Evolutionary conservation across 2,797 vertebrate genomes (phyloP).

Genomic region (Pterois miles): DNA sequence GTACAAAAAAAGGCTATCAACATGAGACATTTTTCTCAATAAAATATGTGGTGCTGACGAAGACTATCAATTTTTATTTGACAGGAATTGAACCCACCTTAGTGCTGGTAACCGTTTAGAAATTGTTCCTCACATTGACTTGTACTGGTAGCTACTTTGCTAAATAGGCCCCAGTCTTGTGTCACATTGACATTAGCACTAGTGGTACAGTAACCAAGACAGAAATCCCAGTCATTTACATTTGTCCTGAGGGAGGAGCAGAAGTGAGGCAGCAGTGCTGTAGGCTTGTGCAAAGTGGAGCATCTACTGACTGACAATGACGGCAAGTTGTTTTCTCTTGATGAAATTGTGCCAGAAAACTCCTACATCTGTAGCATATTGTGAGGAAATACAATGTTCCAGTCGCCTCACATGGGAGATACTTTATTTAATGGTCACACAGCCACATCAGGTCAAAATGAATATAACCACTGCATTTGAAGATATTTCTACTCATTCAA

Average conservation of each 20-base stretch:
- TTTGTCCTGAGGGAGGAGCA: constrained; percentile 3
- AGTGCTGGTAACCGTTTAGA: not conserved
- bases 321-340: constrained; percentile 10
- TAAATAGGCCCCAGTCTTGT: not conserved
- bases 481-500: not conserved
- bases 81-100: not conserved
- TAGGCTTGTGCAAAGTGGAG: constrained; percentile 8
- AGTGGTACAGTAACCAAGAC: not conserved
- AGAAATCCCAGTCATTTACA: not conserved
- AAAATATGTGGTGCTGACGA: constrained; percentile 41
- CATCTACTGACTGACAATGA: constrained; percentile 20
- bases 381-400: constrained; percentile 1
- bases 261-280: not conserved
- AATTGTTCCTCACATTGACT: not conserved
- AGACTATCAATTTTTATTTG: not conserved
- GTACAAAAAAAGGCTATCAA: not conserved
- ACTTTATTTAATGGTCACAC: not conserved
- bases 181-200: not conserved
- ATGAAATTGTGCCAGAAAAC: constrained; percentile 7
- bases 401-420: not conserved
- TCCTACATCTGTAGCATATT: constrained; percentile 7
- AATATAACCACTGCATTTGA: not conserved
- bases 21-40: constrained; percentile 23
- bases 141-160: not conserved
- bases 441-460: not conserved